Evolutionary conservation across 1,140 invertebrate species (phyloP).

Genomic region (Psix sp.): DNA sequence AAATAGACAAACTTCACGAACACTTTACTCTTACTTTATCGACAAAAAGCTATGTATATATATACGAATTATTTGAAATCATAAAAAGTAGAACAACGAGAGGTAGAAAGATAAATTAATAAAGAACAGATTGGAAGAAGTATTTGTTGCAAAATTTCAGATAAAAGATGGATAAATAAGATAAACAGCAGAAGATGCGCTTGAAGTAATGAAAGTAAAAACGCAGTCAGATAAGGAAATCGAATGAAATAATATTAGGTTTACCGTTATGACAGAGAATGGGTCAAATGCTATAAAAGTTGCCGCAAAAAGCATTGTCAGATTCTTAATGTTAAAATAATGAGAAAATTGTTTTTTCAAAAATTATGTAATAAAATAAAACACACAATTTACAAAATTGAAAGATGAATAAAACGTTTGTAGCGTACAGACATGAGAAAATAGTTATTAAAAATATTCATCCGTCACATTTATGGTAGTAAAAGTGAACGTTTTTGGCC

Average conservation of each 20-base stretch:
- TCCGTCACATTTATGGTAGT: too few species aligned
- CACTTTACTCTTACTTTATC: too few species aligned
- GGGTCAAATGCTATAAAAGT: too few species aligned
- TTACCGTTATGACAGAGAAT: constrained; percentile 13
- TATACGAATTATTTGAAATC: background rate
- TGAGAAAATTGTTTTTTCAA: too few species aligned
- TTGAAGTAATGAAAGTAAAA: constrained; percentile 1
- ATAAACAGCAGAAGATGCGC: constrained; percentile 7
- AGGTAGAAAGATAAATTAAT: constrained; percentile 4
- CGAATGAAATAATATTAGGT: constrained; percentile 25
- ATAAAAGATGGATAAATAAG: constrained; percentile 33
- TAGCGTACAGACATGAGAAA: background rate
- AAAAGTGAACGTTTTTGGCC: too few species aligned
- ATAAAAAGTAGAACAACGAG: background rate
- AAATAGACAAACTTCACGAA: too few species aligned
- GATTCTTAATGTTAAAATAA: too few species aligned
- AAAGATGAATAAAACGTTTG: background rate
- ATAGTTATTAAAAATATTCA: background rate
- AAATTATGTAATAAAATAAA: too few species aligned
- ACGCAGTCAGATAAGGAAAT: constrained; percentile 31
- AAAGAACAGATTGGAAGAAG: constrained; percentile 14
- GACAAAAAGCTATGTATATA: background rate
- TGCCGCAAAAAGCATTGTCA: too few species aligned
- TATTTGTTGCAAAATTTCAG: constrained; percentile 16
- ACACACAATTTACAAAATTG: too few species aligned